phyloP scores from a whole-genome alignment of 2,888 invertebrate genomes.

The Plagodis pulveraria region DNA sequence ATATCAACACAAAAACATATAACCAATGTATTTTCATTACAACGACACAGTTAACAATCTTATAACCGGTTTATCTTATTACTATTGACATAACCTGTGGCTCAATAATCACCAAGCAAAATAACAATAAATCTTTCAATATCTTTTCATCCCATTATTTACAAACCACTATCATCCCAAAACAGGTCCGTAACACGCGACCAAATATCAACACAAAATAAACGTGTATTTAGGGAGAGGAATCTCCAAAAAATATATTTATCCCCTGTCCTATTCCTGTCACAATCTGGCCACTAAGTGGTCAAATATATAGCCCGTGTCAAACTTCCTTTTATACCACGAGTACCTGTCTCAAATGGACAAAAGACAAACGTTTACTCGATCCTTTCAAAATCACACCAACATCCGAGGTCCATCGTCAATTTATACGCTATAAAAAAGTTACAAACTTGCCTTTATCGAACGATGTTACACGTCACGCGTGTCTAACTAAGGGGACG shows the following conservation, averaged over 20 bases:
- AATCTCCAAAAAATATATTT: constrained; percentile 62
- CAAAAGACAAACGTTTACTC: constrained; percentile 70
- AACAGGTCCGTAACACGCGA: constrained; percentile 71
- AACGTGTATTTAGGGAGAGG: constrained; percentile 70
- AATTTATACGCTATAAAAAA: constrained; percentile 64
- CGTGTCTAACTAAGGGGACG: constrained; percentile 4
- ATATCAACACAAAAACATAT: too few relatives aligned
- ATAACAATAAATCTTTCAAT: constrained; percentile 50
- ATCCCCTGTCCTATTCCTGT: constrained; percentile 62
- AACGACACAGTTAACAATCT: too few relatives aligned
- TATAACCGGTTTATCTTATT: not conserved
- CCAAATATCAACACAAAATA: constrained; percentile 58
- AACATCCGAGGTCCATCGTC: constrained; percentile 79
- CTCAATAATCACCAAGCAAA: constrained; percentile 41
- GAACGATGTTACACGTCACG: constrained; percentile 46
- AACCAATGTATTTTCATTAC: too few relatives aligned
- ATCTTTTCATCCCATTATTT: constrained; percentile 59
- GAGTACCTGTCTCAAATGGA: constrained; percentile 69
- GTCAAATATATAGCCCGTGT: constrained; percentile 74
- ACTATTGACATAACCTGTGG: constrained; percentile 36
- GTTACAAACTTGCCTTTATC: constrained; percentile 43
- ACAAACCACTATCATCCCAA: constrained; percentile 58
- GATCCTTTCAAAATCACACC: constrained; percentile 52
- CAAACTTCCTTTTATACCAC: constrained; percentile 65
- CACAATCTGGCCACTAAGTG: constrained; percentile 72